A percentile compares a stretch with the other conserved stretches of the same genome.
phyloP scores from a whole-genome alignment of 2,797 vertebrate species.

The Artibeus lituratus region DNA sequence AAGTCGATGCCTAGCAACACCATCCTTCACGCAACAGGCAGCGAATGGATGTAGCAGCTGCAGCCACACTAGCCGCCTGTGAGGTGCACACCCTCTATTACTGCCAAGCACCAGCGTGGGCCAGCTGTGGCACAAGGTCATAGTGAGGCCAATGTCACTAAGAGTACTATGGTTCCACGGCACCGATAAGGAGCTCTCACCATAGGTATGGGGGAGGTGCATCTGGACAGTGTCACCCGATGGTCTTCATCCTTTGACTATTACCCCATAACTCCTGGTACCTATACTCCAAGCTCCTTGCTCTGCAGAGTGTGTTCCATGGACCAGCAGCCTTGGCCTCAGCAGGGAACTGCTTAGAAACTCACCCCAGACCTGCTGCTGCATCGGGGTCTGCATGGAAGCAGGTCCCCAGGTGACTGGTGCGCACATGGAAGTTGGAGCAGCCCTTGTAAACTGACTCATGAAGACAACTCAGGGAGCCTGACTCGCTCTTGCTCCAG shows the following conservation, averaged over 20 bases:
- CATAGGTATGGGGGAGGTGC: background rate
- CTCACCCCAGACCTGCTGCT: background rate
- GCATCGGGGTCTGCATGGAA: background rate
- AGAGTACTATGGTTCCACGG: background rate
- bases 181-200: background rate
- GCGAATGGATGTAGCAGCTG: background rate
- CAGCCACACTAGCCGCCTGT: background rate
- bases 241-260: background rate
- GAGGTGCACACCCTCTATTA: background rate
- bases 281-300: background rate
- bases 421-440: background rate
- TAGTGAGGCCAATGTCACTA: background rate
- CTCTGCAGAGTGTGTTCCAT: background rate
- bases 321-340: accelerated
- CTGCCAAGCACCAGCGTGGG: accelerated
- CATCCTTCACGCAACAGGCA: background rate
- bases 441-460: accelerated
- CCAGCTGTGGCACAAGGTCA: background rate
- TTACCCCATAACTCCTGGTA: background rate
- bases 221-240: no score
- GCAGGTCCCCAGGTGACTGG: background rate
- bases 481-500: background rate
- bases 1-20: background rate
- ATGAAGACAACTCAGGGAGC: background rate
- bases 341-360: background rate